phyloP scores from a whole-genome alignment of 2,113 vertebrate species.

The Podilymbus podiceps region DNA sequence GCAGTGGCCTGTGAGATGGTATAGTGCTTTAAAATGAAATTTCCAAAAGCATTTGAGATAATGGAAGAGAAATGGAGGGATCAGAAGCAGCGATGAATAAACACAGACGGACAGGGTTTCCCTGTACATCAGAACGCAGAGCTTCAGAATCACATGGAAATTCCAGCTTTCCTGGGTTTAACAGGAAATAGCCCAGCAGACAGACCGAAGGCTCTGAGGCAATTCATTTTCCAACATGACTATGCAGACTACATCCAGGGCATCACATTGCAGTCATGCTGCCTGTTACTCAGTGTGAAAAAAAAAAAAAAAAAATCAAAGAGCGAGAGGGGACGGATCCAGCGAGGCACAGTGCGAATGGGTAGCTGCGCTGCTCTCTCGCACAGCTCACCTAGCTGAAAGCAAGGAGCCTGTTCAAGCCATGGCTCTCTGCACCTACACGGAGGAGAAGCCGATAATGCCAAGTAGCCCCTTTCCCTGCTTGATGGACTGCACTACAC shows the following conservation, averaged over 20 bases:
- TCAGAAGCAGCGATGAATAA: background rate
- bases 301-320: background rate
- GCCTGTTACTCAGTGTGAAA: background rate
- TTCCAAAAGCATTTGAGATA: slow-evolving; percentile 1
- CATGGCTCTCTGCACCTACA: background rate
- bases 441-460: background rate
- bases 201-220: background rate
- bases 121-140: background rate
- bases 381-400: background rate
- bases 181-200: slow-evolving; percentile 5
- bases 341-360: fast-evolving
- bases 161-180: background rate
- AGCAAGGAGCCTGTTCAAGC: background rate
- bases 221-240: background rate
- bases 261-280: slow-evolving; percentile 44
- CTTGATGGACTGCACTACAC: background rate
- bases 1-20: background rate
- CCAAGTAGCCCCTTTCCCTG: background rate
- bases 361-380: background rate
- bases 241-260: background rate
- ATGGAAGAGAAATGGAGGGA: background rate
- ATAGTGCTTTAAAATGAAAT: background rate
- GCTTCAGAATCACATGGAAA: background rate
- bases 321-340: background rate
- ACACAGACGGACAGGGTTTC: background rate